Base-by-base conservation (phyloP, 1,140 invertebrate genomes). In the Lutraria rhynchaena region DNA sequence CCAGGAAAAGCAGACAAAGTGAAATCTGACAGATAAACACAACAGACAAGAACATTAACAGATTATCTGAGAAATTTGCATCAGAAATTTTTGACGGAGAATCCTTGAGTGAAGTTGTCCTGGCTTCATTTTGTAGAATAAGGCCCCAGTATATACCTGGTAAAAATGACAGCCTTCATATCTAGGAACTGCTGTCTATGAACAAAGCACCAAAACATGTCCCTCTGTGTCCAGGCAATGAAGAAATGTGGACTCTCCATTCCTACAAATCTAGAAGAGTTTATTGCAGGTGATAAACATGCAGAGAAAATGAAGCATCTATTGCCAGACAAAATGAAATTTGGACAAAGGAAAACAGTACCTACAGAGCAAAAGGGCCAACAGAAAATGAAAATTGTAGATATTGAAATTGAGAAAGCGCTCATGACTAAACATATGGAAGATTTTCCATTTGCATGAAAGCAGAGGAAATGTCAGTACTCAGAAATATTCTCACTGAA, bases 391-490 rank as follows among this genome's bases (percentile, higher is more conserved):
- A 57, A 51, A 58, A 41, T 3, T 11, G 13, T 11, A 19, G 7
- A 58, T 29, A 29, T 60, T 19, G 61, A 0, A 41, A 17, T n/a
- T 13, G 58, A 69, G 31, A 24, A 44, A 37, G 11, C 5, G 5
- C 11, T 15, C 3, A 35, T 29, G 29, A 19, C 19, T n/a, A 46
- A 60, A 24, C 35, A 61, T 11, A 31, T 19, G 33, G 49, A 73
- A 9, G 5, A 27, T 13, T 73, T 73, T 57, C 4, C 15, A 57
- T 1, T 31, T 22, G 55, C 37, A 44, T 29, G 31, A 37, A 17
- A 33, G 7, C 27, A 55, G 1, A 53, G 75, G 17, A 81, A 49
- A 31, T 19, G 33, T 22, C 78, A 84, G 49, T 82, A 61, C 49
- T 17, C 33, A 17, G 3, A 15, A 17, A 24, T 73, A 9, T 22